These are phyloP conservation scores for Halichoeres trimaculatus DNA, from an alignment of 2,113 vertebrate genomes.

Conservation along the genomic window DNA sequence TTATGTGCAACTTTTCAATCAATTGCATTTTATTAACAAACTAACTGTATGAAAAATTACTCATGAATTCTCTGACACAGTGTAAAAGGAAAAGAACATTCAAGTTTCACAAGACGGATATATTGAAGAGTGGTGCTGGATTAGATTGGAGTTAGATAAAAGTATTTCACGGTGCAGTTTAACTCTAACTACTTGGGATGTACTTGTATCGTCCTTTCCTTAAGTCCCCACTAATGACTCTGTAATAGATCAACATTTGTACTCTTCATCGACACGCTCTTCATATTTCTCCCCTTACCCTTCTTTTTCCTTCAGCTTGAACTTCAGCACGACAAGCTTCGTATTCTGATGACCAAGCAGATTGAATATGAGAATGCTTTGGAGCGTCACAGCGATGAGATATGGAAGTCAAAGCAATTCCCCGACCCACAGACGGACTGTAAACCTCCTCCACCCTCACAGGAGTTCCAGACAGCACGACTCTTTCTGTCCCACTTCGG, in stretches of 20 bases:
- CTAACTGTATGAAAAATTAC: background rate
- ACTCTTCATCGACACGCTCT: background rate
- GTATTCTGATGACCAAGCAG: conserved; percentile 91
- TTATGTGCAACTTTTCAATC: conserved; percentile 10
- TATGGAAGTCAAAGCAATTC: conserved; percentile 87
- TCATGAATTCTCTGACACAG: background rate
- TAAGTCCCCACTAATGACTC: no score
- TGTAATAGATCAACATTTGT: background rate
- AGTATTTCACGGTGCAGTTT: conserved; percentile 3
- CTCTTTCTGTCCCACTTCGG: conserved; percentile 97
- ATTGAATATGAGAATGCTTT: conserved; percentile 90
- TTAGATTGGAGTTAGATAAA: background rate
- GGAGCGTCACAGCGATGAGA: conserved; percentile 89
- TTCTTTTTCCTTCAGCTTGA: conserved; percentile 83
- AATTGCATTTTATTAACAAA: background rate
- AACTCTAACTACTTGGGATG: background rate
- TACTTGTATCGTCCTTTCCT: no score
- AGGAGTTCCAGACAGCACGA: conserved; percentile 97
- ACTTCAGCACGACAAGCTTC: conserved; percentile 91
- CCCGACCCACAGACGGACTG: conserved; percentile 92
- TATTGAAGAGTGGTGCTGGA: background rate
- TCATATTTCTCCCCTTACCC: background rate
- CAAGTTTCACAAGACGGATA: background rate
- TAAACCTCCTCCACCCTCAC: conserved; percentile 90
- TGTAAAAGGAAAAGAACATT: background rate